A percentile compares a stretch with the other conserved stretches of the same genome.
phyloP scores from a whole-genome alignment of 2,888 invertebrate species.

The Graphium colonna region DNA sequence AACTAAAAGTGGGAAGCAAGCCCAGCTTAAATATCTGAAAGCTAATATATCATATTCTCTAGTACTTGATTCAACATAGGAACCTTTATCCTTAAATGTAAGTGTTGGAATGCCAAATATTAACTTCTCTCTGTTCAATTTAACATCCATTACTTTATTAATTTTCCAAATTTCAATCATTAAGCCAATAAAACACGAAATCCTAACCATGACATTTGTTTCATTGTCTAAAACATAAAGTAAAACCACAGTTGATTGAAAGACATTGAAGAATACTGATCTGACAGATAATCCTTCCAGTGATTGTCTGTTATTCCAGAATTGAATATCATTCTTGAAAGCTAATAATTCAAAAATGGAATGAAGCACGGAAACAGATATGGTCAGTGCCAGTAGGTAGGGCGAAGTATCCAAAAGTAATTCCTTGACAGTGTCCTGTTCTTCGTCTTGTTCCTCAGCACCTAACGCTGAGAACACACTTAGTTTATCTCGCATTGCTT shows the following conservation, averaged over 20 bases:
- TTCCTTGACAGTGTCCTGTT: conserved; percentile 95
- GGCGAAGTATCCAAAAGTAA: conserved; percentile 98
- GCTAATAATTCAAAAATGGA: conserved; percentile 98
- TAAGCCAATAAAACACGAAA: conserved; percentile 96
- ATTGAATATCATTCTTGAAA: conserved; percentile 99
- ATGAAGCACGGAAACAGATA: conserved; percentile 95
- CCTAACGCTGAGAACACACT: conserved; percentile 82
- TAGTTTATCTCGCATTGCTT: conserved; percentile 95
- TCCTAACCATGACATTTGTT: conserved; percentile 96
- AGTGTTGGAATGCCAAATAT: conserved; percentile 91
- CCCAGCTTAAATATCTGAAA: conserved; percentile 97
- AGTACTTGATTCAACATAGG: conserved; percentile 96
- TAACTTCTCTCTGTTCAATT: conserved; percentile 86
- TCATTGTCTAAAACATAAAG: conserved; percentile 99
- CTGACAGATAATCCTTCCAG: conserved; percentile 98
- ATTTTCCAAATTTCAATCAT: conserved; percentile 99
- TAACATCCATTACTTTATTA: conserved; percentile 93
- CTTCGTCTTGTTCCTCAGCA: conserved; percentile 90
- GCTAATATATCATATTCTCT: conserved; percentile 96
- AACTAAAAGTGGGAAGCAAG: conserved; percentile 93
- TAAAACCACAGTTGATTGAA: conserved; percentile 96
- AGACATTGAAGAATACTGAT: conserved; percentile 98
- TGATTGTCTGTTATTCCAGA: conserved; percentile 98
- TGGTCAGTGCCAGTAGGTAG: conserved; percentile 94
- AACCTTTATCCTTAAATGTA: conserved; percentile 94